phyloP scores from a whole-genome alignment of 1,140 invertebrate species.

The Oedothorax gibbosus region DNA sequence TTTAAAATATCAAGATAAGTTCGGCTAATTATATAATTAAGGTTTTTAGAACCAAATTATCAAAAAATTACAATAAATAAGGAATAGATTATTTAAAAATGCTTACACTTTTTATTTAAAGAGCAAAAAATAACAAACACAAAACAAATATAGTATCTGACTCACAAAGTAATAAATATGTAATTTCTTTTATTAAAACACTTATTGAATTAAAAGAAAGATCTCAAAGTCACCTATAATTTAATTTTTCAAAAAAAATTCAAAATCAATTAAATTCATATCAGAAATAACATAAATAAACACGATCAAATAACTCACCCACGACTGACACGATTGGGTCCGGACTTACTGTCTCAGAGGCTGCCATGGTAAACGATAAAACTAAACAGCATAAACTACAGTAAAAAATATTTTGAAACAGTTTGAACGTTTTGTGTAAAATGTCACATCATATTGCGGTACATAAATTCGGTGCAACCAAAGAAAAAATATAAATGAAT shows the following conservation, averaged over 20 bases:
- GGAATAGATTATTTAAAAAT: too few species aligned
- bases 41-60: too few species aligned
- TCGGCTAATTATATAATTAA: too few species aligned
- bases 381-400: background rate
- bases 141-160: background rate
- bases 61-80: too few species aligned
- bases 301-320: constrained; percentile 33
- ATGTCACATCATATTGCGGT: background rate
- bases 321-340: constrained; percentile 34
- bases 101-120: too few species aligned
- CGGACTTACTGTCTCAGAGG: constrained; percentile 41
- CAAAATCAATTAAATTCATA: background rate
- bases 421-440: constrained; percentile 1
- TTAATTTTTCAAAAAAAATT: background rate
- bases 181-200: background rate
- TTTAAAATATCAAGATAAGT: too few species aligned
- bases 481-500: background rate
- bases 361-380: constrained; percentile 42
- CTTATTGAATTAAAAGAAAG: background rate
- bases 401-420: background rate
- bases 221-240: background rate
- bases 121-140: background rate
- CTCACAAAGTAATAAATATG: background rate
- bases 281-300: background rate
- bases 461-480: background rate